Base-by-base conservation (phyloP, 2,888 invertebrate genomes). In the Cancer borealis region DNA sequence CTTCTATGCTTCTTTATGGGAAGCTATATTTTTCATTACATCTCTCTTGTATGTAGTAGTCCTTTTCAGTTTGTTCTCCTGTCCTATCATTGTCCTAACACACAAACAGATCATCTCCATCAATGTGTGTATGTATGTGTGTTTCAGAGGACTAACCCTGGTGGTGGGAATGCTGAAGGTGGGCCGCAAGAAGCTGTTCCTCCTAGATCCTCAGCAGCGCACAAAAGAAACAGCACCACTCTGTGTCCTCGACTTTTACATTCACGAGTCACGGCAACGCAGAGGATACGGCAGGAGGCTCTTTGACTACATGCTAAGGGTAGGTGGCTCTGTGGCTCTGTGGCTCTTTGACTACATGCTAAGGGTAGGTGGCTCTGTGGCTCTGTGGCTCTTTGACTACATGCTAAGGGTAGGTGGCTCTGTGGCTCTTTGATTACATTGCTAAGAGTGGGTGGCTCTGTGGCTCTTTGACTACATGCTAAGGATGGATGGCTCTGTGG, bases 201-300 rank as follows among this genome's bases (percentile, higher is more conserved):
- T 99, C 92, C 98, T 98, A 96, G 92, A 96, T 66, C 79, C 84
- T 30, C 60, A 95, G 5, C 94, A 95, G 79, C 92, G 93, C n/a
- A 95, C 95, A 4, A 98, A 98, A 96, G 98, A 99, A 96, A 97
- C 98, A 94, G 97, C 98, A 96, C 98, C 99, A 0, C 97, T 98
- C 21, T 99, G 99, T 96, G 97, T 99, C 94, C 97, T 99, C 91
- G 99, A 99, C 97, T 99, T 99, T 97, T 99, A 98, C 97, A 97
- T 99, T 46, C 97, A 98, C 96, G 98, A 98, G 96, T 97, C 98
- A 3, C 97, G 97, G 90, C 99, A 99, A 97, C 97, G 99, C 93
- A 97, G 97, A 96, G 99, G 99, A 3, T 97, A 98, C 96, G 99
- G 99, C 3, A 98, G 98, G 96, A 97, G 97, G 95, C 97, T 99